Conservation (phyloP, 2,888 invertebrate species). For the Tethea ocularis region DNA sequence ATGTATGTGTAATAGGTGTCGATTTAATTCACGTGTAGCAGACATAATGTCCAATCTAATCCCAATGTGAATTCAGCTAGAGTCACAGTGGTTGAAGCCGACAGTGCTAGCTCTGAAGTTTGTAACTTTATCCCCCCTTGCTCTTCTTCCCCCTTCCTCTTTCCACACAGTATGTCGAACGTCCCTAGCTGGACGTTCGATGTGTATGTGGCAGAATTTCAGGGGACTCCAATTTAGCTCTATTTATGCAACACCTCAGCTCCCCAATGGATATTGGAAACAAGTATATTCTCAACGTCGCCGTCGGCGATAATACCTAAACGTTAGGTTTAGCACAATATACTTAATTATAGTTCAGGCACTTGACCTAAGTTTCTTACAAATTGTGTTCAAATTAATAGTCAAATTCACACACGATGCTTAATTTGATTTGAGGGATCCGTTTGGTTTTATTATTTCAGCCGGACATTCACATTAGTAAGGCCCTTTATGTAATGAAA, state of each 20-base stretch:
- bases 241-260: conserved; percentile 67
- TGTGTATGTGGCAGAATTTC: conserved; percentile 58
- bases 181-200: conserved; percentile 38
- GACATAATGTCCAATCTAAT: conserved; percentile 67
- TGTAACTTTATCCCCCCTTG: conserved; percentile 60
- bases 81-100: conserved; percentile 59
- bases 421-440: too few relatives aligned
- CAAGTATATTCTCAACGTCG: conserved; percentile 8
- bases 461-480: too few relatives aligned
- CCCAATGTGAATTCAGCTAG: conserved; percentile 58
- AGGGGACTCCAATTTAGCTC: conserved; percentile 63
- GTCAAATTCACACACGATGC: background rate
- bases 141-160: conserved; percentile 28
- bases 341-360: too few relatives aligned
- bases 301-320: background rate
- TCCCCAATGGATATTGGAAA: conserved; percentile 42
- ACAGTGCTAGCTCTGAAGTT: conserved; percentile 69
- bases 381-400: background rate
- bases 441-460: too few relatives aligned
- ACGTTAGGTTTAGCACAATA: background rate
- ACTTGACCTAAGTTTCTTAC: background rate
- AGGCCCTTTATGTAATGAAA: too few relatives aligned
- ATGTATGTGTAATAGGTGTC: conserved; percentile 35
- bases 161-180: conserved; percentile 53
- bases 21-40: conserved; percentile 57